Conservation (phyloP, 2,888 invertebrate genomes). For the Andrena minutula region DNA sequence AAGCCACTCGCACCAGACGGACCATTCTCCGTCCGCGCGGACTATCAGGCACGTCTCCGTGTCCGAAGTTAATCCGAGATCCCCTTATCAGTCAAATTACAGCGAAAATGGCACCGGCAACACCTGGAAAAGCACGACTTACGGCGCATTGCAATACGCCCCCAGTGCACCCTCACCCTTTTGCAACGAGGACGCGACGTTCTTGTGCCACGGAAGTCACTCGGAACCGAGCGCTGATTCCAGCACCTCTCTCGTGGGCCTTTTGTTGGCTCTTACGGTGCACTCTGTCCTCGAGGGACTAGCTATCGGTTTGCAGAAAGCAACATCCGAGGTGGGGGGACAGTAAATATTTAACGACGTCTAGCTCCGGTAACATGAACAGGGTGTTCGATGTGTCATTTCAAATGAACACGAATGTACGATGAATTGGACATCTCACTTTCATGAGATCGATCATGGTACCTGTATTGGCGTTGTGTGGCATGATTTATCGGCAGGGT, state of each 20-base stretch:
- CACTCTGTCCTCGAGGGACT: slow-evolving; percentile 93
- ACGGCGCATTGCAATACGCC: slow-evolving; percentile 61
- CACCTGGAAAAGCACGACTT: slow-evolving; percentile 43
- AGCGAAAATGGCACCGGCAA: slow-evolving; percentile 4
- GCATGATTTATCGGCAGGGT: too few species aligned
- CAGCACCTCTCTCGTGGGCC: slow-evolving; percentile 88
- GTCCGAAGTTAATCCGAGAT: slow-evolving; percentile 47
- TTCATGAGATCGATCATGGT: too few species aligned
- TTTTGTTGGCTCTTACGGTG: slow-evolving; percentile 90
- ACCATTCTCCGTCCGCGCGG: slow-evolving; percentile 31
- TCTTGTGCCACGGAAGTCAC: slow-evolving; percentile 89
- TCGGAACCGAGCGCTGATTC: slow-evolving; percentile 88
- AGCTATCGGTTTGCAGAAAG: slow-evolving; percentile 92
- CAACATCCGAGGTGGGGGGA: slow-evolving; percentile 87
- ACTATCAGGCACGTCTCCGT: slow-evolving; percentile 34
- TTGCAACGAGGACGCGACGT: slow-evolving; percentile 84
- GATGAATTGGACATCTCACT: too few species aligned
- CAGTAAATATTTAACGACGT: not conserved
- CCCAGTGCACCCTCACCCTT: slow-evolving; percentile 69
- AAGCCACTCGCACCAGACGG: slow-evolving; percentile 49
- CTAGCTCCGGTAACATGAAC: too few species aligned
- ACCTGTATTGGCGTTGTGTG: too few species aligned
- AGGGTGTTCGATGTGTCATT: too few species aligned
- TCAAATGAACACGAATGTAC: too few species aligned
- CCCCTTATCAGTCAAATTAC: slow-evolving; percentile 52